Evolutionary conservation across 2,797 vertebrate genomes (phyloP).

Genomic region (Chloroceryle amazona): DNA sequence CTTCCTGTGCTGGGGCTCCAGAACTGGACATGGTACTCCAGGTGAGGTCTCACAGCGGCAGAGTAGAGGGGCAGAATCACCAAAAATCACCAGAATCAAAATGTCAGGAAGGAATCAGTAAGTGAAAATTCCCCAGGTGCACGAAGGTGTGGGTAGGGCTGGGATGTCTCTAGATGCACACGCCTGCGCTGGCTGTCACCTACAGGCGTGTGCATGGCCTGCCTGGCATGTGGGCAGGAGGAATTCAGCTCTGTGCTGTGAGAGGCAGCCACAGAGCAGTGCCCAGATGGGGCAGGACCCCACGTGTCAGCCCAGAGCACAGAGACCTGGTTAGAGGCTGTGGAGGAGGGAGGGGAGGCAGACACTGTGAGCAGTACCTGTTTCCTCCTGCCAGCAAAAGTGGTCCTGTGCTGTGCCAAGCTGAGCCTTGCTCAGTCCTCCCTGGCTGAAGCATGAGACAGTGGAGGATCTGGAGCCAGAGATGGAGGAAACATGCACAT

Average conservation of each 20-base stretch:
- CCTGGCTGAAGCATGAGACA: not conserved
- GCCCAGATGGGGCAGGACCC: not conserved
- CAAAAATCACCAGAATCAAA: not conserved
- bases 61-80: too few species aligned
- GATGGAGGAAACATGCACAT: rapidly evolving
- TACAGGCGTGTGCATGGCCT: not conserved
- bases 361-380: not conserved
- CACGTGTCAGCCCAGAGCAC: not conserved
- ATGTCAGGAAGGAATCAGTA: not conserved
- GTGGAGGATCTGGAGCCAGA: not conserved
- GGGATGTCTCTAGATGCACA: too few species aligned
- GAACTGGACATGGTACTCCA: too few species aligned
- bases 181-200: not conserved
- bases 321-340: not conserved
- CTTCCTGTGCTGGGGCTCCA: too few species aligned
- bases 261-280: not conserved
- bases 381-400: not conserved
- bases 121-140: not conserved
- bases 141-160: not conserved
- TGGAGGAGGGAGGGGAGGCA: not conserved
- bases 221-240: not conserved
- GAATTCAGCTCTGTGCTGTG: not conserved
- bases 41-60: too few species aligned
- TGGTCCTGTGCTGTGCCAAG: not conserved
- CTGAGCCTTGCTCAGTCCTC: not conserved